Evolutionary conservation across 2,797 vertebrate species (phyloP).

Genomic region (Heteromormyrus szaboi): DNA sequence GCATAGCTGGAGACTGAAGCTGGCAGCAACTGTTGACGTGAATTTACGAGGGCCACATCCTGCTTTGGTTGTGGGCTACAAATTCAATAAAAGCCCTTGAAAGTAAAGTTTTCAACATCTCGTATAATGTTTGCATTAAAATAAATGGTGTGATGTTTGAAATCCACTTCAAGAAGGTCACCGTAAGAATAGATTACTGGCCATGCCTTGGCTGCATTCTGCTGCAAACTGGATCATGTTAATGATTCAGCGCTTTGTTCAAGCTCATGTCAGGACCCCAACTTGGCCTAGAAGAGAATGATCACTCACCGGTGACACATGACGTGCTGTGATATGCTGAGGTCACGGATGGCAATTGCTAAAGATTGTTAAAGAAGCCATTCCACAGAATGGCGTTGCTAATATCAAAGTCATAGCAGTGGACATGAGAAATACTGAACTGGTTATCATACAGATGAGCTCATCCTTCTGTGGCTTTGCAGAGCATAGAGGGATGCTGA

Average conservation of each 20-base stretch:
- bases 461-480: neutral
- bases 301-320: neutral
- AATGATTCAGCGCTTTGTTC: neutral
- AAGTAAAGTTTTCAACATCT: neutral
- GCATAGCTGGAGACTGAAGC: neutral
- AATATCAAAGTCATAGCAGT: neutral
- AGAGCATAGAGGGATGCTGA: neutral
- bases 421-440: neutral
- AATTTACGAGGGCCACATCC: neutral
- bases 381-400: neutral
- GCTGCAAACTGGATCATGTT: neutral
- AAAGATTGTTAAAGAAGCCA: neutral
- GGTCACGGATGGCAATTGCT: neutral
- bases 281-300: neutral
- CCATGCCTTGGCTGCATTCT: neutral
- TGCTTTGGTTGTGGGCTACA: neutral
- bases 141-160: neutral
- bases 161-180: neutral
- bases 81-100: conserved; percentile 4
- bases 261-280: neutral
- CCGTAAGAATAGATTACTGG: neutral
- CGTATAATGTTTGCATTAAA: neutral
- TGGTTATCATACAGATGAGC: neutral
- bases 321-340: neutral
- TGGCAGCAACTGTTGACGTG: neutral